A percentile compares a stretch with the other conserved stretches of the same genome.
Evolutionary conservation across 2,888 invertebrate genomes (phyloP).

Genomic region (Dynastes grantii): DNA sequence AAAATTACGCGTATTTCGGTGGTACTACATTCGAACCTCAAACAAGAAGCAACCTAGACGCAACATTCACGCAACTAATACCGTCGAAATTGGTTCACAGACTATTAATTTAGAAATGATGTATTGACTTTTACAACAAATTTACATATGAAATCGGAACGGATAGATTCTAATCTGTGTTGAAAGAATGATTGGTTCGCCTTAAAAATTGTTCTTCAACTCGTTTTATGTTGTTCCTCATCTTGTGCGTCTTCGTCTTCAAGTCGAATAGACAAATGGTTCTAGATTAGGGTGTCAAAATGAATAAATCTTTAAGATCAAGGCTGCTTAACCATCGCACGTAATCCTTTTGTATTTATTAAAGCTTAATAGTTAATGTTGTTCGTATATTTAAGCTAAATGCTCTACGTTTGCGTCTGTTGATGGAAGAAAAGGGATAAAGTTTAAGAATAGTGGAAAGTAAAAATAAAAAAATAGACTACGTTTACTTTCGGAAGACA

Average conservation of each 20-base stretch:
- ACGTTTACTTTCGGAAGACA: too few relatives aligned
- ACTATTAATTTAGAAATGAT: conserved; percentile 46
- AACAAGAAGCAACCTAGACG: too few relatives aligned
- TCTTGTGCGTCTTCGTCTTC: background rate
- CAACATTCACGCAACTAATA: conserved; percentile 27
- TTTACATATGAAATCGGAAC: conserved; percentile 46
- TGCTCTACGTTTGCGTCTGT: too few relatives aligned
- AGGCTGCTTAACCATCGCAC: background rate
- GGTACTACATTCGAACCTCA: too few relatives aligned
- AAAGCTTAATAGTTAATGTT: too few relatives aligned
- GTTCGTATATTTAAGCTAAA: too few relatives aligned
- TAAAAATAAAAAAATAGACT: too few relatives aligned
- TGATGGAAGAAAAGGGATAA: too few relatives aligned
- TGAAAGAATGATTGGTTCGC: conserved; percentile 45
- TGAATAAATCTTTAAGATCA: conserved; percentile 22
- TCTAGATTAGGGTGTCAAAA: conserved; percentile 34
- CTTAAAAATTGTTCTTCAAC: conserved; percentile 33
- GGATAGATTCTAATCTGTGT: conserved; percentile 45
- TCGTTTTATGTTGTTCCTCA: conserved; percentile 11
- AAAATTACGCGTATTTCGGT: too few relatives aligned
- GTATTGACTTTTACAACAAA: conserved; percentile 45
- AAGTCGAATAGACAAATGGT: conserved; percentile 34
- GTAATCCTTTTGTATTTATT: too few relatives aligned
- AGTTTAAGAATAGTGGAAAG: too few relatives aligned
- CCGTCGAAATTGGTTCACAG: conserved; percentile 42